Conservation (phyloP, 23 tunicate genomes). For the Pegea sp. region DNA sequence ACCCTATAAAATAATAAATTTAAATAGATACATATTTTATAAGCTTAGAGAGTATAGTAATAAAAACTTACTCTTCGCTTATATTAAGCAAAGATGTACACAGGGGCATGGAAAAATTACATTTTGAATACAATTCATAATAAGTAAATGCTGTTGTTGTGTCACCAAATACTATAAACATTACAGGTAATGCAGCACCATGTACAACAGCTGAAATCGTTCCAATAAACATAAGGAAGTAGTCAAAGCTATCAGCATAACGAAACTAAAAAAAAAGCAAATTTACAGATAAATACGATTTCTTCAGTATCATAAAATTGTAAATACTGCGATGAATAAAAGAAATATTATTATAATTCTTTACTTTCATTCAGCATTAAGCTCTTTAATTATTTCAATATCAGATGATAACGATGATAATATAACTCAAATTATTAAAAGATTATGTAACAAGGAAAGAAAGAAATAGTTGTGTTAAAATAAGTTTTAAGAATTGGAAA, state of each 20-base stretch:
- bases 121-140: constrained; percentile 17
- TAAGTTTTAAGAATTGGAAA: no score
- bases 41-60: neutral
- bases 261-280: constrained; percentile 31
- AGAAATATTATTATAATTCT: no score
- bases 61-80: neutral
- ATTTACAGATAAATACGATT: neutral
- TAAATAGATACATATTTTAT: no score
- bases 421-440: no score
- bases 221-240: constrained; percentile 25
- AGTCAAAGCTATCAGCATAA: constrained; percentile 38
- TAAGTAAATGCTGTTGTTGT: constrained; percentile 36
- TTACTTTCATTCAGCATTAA: no score
- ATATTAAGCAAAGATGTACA: neutral
- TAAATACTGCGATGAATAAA: no score
- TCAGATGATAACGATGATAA: no score
- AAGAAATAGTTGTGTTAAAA: no score
- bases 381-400: no score
- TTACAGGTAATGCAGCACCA: constrained; percentile 72
- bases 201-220: constrained; percentile 43
- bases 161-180: constrained; percentile 78
- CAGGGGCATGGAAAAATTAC: constrained; percentile 11
- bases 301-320: neutral
- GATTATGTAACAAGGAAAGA: no score
- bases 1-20: neutral